phyloP scores from a whole-genome alignment of 2,888 invertebrate genomes.

The Thymelicus acteon region DNA sequence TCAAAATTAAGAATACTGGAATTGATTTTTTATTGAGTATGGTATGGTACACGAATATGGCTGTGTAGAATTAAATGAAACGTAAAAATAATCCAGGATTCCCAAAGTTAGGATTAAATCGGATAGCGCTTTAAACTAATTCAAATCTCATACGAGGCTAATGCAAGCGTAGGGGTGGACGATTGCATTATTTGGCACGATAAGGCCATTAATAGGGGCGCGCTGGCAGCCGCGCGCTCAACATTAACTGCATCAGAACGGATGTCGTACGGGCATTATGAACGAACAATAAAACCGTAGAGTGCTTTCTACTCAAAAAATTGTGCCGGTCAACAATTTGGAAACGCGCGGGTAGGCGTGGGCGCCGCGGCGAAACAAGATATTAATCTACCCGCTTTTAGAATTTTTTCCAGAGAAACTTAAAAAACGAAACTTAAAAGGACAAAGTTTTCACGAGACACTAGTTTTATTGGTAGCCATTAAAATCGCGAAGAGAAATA shows the following conservation, averaged over 20 bases:
- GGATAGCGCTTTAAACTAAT: conserved; percentile 37
- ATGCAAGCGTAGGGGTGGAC: conserved; percentile 58
- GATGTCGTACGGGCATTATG: conserved; percentile 78
- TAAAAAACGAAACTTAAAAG: no score
- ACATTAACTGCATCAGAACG: conserved; percentile 79
- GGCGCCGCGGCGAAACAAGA: neutral
- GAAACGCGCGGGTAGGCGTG: neutral
- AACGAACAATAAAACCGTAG: conserved; percentile 75
- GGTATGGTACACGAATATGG: neutral
- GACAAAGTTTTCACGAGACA: neutral
- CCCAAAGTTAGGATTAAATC: conserved; percentile 19
- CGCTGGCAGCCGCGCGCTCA: conserved; percentile 70
- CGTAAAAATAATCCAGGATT: conserved; percentile 2
- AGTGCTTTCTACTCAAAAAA: conserved; percentile 53
- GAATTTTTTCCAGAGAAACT: no score
- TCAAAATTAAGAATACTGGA: no score
- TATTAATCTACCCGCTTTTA: neutral
- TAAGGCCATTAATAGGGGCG: conserved; percentile 65
- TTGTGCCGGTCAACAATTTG: conserved; percentile 24
- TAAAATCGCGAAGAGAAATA: conserved; percentile 20
- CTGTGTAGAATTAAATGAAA: neutral
- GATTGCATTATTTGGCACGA: conserved; percentile 73
- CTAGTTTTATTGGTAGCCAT: conserved; percentile 10
- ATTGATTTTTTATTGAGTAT: no score
- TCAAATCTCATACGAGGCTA: conserved; percentile 57